phyloP scores from a whole-genome alignment of 2,797 vertebrate species.

The Sebastolobus altivelis region DNA sequence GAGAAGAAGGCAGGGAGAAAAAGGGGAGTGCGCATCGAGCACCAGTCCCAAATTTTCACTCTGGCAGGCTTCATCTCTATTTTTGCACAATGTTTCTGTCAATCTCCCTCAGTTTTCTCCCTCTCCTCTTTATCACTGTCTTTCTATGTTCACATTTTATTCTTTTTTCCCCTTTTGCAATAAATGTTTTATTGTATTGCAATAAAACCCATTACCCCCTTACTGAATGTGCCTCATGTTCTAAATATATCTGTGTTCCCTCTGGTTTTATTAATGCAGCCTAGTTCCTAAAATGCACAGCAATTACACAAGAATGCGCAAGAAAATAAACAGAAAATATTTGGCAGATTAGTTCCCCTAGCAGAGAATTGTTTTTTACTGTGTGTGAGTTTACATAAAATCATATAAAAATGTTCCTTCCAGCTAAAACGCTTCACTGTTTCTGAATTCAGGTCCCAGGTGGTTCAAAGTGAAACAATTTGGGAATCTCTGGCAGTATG shows the following conservation, averaged over 20 bases:
- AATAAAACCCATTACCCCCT: not conserved
- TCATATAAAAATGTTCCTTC: not conserved
- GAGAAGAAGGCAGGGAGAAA: slow-evolving; percentile 21
- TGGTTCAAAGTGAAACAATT: slow-evolving; percentile 17
- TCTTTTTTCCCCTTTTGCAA: not conserved
- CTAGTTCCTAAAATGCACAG: slow-evolving; percentile 8
- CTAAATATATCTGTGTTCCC: slow-evolving; percentile 18
- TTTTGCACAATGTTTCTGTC: not conserved
- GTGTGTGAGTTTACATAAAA: not conserved
- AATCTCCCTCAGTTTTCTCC: not conserved
- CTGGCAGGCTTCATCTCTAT: not conserved
- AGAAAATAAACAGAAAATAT: not conserved
- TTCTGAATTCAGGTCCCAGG: slow-evolving; percentile 12
- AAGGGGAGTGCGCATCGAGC: not conserved
- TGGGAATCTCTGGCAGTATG: slow-evolving; percentile 15
- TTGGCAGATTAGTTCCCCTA: slow-evolving; percentile 11
- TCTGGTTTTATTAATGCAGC: not conserved
- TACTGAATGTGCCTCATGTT: not conserved
- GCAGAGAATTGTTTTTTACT: not conserved
- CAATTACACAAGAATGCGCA: not conserved
- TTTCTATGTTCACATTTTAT: not conserved
- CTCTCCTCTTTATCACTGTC: not conserved
- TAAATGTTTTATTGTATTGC: slow-evolving; percentile 10
- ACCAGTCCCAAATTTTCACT: slow-evolving; percentile 37
- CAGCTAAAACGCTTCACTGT: slow-evolving; percentile 7